phyloP scores from a whole-genome alignment of 2,797 vertebrate species.

The Sebastes ruberrimus region DNA sequence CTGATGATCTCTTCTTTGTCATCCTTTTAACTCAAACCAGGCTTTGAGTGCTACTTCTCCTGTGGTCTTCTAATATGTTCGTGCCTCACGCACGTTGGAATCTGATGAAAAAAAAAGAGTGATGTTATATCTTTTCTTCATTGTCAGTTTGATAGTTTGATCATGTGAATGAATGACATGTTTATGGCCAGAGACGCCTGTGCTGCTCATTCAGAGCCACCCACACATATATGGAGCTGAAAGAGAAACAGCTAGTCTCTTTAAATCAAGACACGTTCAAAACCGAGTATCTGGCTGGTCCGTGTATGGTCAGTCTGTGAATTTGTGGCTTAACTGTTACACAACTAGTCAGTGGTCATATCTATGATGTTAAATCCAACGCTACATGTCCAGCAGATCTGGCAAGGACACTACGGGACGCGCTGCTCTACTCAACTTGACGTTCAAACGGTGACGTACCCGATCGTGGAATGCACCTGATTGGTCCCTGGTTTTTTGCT shows the following conservation, averaged over 20 bases:
- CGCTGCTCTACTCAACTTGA: no score
- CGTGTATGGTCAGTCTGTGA: no score
- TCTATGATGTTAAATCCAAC: no score
- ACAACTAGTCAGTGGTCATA: no score
- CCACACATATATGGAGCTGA: constrained; percentile 45
- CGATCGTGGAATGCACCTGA: no score
- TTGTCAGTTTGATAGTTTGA: constrained; percentile 22
- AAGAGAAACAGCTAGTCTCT: constrained; percentile 46
- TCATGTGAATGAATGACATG: constrained; percentile 22
- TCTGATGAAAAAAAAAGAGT: neutral
- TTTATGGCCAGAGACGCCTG: constrained; percentile 28
- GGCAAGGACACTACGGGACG: no score
- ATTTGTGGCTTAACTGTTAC: no score
- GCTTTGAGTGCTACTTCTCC: constrained; percentile 7
- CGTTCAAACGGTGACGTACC: no score
- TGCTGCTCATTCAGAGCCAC: constrained; percentile 42
- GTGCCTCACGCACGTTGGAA: neutral
- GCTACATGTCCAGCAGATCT: no score
- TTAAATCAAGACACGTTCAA: constrained; percentile 11
- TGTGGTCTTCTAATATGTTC: constrained; percentile 8
- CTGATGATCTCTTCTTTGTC: constrained; percentile 32
- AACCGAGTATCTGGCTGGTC: no score
- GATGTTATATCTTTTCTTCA: constrained; percentile 19
- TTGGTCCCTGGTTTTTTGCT: no score
- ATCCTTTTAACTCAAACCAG: constrained; percentile 35